Evolutionary conservation across 2,113 vertebrate genomes (phyloP).

Genomic region (Himantopus leucocephalus): DNA sequence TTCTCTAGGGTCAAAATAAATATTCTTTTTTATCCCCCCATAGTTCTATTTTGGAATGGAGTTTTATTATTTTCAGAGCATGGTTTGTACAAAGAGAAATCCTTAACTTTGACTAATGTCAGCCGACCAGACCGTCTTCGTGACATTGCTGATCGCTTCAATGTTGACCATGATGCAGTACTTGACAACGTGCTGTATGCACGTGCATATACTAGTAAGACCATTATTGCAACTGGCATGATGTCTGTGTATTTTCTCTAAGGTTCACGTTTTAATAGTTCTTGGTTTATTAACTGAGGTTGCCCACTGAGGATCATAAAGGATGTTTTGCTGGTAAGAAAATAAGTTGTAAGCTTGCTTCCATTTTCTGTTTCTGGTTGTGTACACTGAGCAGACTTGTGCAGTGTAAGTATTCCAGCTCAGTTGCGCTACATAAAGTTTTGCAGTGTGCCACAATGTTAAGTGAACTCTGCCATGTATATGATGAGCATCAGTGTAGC

Average conservation of each 20-base stretch:
- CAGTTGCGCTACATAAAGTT: neutral
- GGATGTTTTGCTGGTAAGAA: neutral
- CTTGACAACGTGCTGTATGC: slow-evolving; percentile 97
- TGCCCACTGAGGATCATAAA: neutral
- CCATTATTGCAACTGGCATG: neutral
- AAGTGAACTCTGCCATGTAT: neutral
- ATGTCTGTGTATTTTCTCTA: neutral
- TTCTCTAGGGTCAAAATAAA: slow-evolving; percentile 7
- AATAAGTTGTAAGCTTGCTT: neutral
- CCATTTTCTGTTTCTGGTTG: neutral
- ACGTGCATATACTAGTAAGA: slow-evolving; percentile 94
- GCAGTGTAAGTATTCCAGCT: neutral
- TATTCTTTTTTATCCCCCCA: neutral
- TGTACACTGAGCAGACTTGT: neutral
- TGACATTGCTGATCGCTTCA: slow-evolving; percentile 93
- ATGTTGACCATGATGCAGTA: slow-evolving; percentile 90
- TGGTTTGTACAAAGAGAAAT: neutral
- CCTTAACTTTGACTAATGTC: slow-evolving; percentile 68
- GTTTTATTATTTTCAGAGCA: neutral
- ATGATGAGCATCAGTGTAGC: neutral
- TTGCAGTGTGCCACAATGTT: neutral
- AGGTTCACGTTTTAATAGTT: neutral
- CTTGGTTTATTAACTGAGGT: neutral
- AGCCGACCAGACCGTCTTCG: slow-evolving; percentile 95
- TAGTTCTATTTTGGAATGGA: neutral